Evolutionary conservation across 2,113 vertebrate species (phyloP).

Genomic region (Ammodytes marinus): DNA sequence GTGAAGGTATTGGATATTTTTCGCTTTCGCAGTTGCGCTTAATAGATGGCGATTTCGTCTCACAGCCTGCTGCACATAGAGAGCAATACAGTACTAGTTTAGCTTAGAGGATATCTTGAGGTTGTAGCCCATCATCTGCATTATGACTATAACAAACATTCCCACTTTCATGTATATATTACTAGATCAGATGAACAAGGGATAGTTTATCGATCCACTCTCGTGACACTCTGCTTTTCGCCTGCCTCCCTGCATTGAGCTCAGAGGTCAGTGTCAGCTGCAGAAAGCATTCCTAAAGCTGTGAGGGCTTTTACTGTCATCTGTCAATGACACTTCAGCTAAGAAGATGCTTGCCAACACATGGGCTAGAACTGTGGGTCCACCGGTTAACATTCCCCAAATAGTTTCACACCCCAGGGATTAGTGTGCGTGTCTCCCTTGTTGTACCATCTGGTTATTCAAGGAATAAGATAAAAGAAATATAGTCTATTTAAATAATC

Average conservation of each 20-base stretch:
- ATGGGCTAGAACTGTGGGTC: not conserved
- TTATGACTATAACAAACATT: too few species aligned
- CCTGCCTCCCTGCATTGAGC: constrained; percentile 4
- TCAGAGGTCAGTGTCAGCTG: constrained; percentile 48
- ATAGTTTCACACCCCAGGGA: constrained; percentile 14
- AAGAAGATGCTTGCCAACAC: constrained; percentile 12
- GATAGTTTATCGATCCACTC: not conserved
- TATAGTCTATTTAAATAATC: not conserved
- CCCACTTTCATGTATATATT: not conserved
- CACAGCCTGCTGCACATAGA: too few species aligned
- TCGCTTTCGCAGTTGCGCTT: too few species aligned
- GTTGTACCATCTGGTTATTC: not conserved
- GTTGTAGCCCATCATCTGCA: too few species aligned
- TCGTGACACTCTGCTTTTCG: constrained; percentile 1
- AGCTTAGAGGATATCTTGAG: too few species aligned
- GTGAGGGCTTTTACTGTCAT: constrained; percentile 28
- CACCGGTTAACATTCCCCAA: constrained; percentile 25
- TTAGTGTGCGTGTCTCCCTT: too few species aligned
- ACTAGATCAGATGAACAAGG: not conserved
- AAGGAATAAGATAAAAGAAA: not conserved
- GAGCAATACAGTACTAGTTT: too few species aligned
- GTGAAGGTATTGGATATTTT: too few species aligned
- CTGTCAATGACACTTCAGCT: constrained; percentile 15
- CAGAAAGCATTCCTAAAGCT: constrained; percentile 41
- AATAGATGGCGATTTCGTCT: too few species aligned